Percentiles rank a stretch among this genome's conserved stretches.
Evolutionary conservation across 2,113 vertebrate genomes (phyloP).

Genomic region (Oreochromis aureus): DNA sequence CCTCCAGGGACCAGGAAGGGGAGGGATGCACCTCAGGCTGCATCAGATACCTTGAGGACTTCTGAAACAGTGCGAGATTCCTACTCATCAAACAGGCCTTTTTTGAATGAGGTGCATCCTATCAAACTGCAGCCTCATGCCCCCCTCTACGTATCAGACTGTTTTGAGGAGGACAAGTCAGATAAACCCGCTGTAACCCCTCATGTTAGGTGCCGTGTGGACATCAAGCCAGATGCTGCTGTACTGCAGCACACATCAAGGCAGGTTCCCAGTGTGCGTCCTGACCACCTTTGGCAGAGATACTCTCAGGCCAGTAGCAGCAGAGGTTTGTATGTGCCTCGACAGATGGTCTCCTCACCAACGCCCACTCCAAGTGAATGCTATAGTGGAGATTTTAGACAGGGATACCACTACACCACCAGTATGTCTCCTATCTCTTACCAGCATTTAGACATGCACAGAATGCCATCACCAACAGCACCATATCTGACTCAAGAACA

Average conservation of each 20-base stretch:
- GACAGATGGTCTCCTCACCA: slow-evolving; percentile 73
- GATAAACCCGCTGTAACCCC: slow-evolving; percentile 72
- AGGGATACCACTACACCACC: slow-evolving; percentile 69
- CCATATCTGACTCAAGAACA: slow-evolving; percentile 75
- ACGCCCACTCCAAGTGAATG: slow-evolving; percentile 88
- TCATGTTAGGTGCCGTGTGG: slow-evolving; percentile 89
- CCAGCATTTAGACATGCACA: slow-evolving; percentile 70
- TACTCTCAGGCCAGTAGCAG: slow-evolving; percentile 62
- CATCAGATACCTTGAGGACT: slow-evolving; percentile 62
- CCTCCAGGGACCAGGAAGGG: slow-evolving; percentile 68
- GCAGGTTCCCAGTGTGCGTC: slow-evolving; percentile 52
- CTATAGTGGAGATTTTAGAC: slow-evolving; percentile 81
- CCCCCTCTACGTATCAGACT: slow-evolving; percentile 83
- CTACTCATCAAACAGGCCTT: slow-evolving; percentile 69
- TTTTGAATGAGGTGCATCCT: slow-evolving; percentile 91
- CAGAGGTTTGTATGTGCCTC: slow-evolving; percentile 79
- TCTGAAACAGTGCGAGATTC: slow-evolving; percentile 69
- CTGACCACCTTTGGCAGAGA: slow-evolving; percentile 74
- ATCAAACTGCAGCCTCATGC: slow-evolving; percentile 91
- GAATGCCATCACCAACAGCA: slow-evolving; percentile 71
- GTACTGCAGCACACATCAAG: slow-evolving; percentile 81
- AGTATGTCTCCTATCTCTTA: slow-evolving; percentile 72
- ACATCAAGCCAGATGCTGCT: slow-evolving; percentile 89
- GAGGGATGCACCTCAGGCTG: slow-evolving; percentile 67
- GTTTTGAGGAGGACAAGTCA: slow-evolving; percentile 74